Conservation (phyloP, 2,888 invertebrate species). For the Belgica antarctica region DNA sequence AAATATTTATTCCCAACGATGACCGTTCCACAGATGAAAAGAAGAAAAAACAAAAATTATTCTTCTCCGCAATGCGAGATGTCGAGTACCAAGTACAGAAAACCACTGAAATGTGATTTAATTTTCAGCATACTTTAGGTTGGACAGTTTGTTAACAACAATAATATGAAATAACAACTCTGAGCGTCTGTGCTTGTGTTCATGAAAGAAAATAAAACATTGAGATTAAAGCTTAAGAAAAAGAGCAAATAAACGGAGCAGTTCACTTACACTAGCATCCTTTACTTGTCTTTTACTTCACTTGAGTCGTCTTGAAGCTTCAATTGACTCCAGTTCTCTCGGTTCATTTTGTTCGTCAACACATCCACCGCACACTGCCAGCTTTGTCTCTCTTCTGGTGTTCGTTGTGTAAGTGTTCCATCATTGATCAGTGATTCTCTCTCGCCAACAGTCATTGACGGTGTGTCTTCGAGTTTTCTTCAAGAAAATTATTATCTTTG, state of each 20-base stretch:
- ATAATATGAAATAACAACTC: slow-evolving; percentile 38
- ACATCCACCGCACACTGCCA: too few species aligned
- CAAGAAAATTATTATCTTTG: not conserved
- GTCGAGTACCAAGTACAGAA: slow-evolving; percentile 47
- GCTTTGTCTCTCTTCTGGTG: not conserved
- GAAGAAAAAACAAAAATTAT: slow-evolving; percentile 13
- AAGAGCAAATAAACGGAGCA: slow-evolving; percentile 44
- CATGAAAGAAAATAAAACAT: slow-evolving; percentile 43
- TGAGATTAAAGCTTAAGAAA: slow-evolving; percentile 44
- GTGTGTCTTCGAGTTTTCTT: not conserved
- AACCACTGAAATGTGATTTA: slow-evolving; percentile 48
- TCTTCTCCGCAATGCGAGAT: slow-evolving; percentile 40
- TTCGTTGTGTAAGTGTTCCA: not conserved
- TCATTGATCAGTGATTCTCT: slow-evolving; percentile 41
- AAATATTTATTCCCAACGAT: slow-evolving; percentile 8
- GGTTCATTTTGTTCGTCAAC: too few species aligned
- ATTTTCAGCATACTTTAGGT: slow-evolving; percentile 47
- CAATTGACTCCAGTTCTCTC: too few species aligned
- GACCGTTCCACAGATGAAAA: slow-evolving; percentile 7
- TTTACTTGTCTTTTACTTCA: slow-evolving; percentile 6
- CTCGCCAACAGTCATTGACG: not conserved
- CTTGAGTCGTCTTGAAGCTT: slow-evolving; percentile 8
- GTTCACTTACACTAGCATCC: slow-evolving; percentile 17
- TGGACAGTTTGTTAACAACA: slow-evolving; percentile 46
- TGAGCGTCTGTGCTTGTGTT: slow-evolving; percentile 31